phyloP scores from a whole-genome alignment of 2,797 vertebrate genomes.

The Podargus strigoides region DNA sequence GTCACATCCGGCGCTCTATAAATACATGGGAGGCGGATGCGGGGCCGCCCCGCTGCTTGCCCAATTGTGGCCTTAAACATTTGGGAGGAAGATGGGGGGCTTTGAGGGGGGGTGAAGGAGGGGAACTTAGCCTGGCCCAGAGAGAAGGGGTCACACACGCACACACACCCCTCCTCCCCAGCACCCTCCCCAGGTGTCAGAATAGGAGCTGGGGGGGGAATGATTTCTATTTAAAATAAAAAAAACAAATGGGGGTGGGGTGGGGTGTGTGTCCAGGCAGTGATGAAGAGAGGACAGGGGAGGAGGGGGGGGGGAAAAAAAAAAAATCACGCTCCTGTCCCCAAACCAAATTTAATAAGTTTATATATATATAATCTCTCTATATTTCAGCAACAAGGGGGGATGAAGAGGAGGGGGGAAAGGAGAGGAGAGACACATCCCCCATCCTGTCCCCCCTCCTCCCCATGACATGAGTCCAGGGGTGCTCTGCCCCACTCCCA shows the following conservation, averaged over 20 bases:
- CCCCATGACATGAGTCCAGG: slow-evolving; percentile 1
- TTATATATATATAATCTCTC: slow-evolving; percentile 78
- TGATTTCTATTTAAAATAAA: slow-evolving; percentile 60
- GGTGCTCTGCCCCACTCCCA: slow-evolving; percentile 22
- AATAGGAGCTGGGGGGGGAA: slow-evolving; percentile 20
- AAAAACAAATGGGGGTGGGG: background rate
- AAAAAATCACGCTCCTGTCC: slow-evolving; percentile 67
- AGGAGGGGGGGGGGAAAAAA: too few relatives aligned
- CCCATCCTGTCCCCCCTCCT: slow-evolving; percentile 21
- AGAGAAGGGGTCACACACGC: background rate
- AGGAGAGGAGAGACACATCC: background rate
- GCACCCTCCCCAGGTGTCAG: slow-evolving; percentile 37
- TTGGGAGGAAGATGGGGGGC: background rate
- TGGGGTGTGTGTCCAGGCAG: background rate
- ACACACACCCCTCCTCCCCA: background rate
- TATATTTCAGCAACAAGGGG: slow-evolving; percentile 72
- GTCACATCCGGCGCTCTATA: slow-evolving; percentile 81
- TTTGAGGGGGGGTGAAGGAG: background rate
- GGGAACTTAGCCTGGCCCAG: background rate
- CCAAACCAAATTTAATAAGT: slow-evolving; percentile 74
- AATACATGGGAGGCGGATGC: slow-evolving; percentile 79
- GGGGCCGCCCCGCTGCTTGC: slow-evolving; percentile 32
- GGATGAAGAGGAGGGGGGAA: background rate
- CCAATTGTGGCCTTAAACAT: slow-evolving; percentile 46
- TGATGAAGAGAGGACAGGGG: slow-evolving; percentile 40